Conservation (phyloP, 2,113 vertebrate species). For the Gyps fulvus region DNA sequence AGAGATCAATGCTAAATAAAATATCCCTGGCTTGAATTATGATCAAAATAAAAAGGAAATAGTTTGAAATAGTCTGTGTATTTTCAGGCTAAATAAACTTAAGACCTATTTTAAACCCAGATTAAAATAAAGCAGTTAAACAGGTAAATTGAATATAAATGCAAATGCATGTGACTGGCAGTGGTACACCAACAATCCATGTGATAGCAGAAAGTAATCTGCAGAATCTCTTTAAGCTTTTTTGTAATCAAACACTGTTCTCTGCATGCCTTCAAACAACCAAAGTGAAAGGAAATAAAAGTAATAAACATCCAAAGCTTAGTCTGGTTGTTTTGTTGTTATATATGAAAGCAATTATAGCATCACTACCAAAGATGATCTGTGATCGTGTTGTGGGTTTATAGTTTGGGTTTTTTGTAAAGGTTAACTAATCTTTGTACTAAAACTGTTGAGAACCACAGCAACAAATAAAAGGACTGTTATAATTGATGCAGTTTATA, state of each 20-base stretch:
- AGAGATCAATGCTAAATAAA: background rate
- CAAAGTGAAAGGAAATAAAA: background rate
- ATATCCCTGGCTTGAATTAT: background rate
- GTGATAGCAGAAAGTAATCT: background rate
- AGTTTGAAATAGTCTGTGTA: background rate
- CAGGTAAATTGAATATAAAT: background rate
- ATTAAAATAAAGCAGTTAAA: background rate
- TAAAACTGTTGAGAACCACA: background rate
- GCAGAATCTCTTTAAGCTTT: background rate
- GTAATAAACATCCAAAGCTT: background rate
- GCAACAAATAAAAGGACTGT: background rate
- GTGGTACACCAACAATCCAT: background rate
- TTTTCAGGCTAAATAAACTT: background rate
- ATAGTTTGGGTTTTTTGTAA: background rate
- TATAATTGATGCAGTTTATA: background rate
- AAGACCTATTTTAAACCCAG: background rate
- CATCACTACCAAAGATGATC: background rate
- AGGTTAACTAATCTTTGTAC: background rate
- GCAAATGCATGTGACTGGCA: background rate
- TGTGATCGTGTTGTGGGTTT: background rate
- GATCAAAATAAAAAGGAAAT: background rate
- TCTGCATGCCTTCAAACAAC: background rate
- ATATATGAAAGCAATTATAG: background rate
- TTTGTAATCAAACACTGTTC: background rate
- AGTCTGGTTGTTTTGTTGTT: background rate